phyloP scores from a whole-genome alignment of 2,113 vertebrate species.

The Aphelocoma coerulescens region DNA sequence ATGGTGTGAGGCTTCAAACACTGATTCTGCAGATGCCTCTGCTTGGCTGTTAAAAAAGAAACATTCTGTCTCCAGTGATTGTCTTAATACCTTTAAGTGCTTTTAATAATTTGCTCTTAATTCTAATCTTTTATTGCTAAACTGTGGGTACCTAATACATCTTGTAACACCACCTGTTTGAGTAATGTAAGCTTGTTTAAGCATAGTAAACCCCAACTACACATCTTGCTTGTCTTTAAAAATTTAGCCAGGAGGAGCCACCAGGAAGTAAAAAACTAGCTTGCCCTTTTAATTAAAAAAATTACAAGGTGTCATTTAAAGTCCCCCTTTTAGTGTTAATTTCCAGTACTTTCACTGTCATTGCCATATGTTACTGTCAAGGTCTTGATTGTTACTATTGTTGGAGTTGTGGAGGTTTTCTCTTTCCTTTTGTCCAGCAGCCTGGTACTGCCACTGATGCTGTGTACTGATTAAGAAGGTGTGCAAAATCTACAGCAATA shows the following conservation, averaged over 20 bases:
- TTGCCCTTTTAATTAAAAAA: not conserved
- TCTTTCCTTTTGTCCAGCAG: not conserved
- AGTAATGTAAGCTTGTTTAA: not conserved
- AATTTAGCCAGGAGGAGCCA: not conserved
- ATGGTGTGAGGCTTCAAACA: not conserved
- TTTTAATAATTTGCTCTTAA: not conserved
- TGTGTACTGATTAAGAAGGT: fast-evolving
- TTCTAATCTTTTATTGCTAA: not conserved
- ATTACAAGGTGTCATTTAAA: not conserved
- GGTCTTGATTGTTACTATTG: not conserved
- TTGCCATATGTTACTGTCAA: not conserved
- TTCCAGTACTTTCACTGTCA: not conserved
- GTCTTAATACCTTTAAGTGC: not conserved
- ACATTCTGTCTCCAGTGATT: not conserved
- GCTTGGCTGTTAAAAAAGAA: not conserved
- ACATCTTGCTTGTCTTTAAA: not conserved
- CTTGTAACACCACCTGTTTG: not conserved
- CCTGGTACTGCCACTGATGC: not conserved
- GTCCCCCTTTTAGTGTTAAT: not conserved
- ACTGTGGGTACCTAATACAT: not conserved
- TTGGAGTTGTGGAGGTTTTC: not conserved
- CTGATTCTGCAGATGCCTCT: not conserved
- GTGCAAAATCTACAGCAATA: not conserved
- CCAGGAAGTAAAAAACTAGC: not conserved
- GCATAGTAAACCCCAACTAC: not conserved